Evolutionary conservation across 2,113 vertebrate species (phyloP).

Genomic region (Clupea harengus): DNA sequence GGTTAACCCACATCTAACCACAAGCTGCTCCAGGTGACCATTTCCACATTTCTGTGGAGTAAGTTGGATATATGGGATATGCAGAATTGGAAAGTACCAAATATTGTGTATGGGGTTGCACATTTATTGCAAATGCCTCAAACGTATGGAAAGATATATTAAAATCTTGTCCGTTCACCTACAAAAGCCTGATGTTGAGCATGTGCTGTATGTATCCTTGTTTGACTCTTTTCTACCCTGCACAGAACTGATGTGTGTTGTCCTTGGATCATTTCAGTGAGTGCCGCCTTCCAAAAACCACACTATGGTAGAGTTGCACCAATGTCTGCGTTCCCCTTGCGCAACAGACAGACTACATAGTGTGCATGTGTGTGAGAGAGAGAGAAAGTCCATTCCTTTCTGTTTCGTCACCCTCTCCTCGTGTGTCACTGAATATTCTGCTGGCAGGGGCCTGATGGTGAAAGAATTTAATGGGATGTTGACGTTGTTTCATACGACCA

Average conservation of each 20-base stretch:
- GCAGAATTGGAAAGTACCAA: background rate
- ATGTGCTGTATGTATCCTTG: background rate
- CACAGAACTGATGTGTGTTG: background rate
- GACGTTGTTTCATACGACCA: constrained; percentile 53
- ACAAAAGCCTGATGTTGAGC: background rate
- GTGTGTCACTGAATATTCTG: constrained; percentile 42
- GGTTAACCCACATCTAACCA: background rate
- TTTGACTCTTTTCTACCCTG: background rate
- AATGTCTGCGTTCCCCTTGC: background rate
- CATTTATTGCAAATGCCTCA: too few species aligned
- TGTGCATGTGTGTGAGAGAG: background rate
- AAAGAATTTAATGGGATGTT: constrained; percentile 49
- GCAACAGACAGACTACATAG: background rate
- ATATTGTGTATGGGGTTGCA: too few species aligned
- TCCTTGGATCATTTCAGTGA: background rate
- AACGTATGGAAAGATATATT: background rate
- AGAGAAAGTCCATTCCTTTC: constrained; percentile 17
- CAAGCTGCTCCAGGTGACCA: background rate
- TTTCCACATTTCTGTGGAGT: background rate
- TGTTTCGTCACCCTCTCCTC: constrained; percentile 25
- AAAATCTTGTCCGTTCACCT: background rate
- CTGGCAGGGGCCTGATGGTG: constrained; percentile 33
- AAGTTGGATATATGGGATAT: background rate
- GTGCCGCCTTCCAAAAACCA: background rate
- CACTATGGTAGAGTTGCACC: background rate